A percentile compares a stretch with the other conserved stretches of the same genome.
Evolutionary conservation across 2,797 vertebrate genomes (phyloP).

Genomic region (Antennarius maculatus): DNA sequence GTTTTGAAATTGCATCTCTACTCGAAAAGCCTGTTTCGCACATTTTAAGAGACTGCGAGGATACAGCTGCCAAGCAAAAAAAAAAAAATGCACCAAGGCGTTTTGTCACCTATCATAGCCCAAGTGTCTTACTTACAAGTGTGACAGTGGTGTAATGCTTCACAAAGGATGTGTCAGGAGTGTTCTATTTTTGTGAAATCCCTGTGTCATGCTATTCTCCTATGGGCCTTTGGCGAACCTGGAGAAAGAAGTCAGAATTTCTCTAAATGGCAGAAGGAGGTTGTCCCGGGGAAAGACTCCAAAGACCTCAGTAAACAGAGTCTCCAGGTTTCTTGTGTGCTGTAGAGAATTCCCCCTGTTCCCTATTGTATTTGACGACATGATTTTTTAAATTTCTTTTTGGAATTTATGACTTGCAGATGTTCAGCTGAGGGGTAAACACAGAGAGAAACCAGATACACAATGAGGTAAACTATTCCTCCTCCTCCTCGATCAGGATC

Average conservation of each 20-base stretch:
- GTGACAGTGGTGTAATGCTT: slow-evolving; percentile 44
- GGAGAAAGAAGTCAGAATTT: slow-evolving; percentile 7
- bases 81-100: neutral
- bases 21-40: slow-evolving; percentile 46
- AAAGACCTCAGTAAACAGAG: slow-evolving; percentile 14
- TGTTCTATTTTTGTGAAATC: slow-evolving; percentile 14
- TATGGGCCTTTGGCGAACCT: slow-evolving; percentile 26
- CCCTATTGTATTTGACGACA: slow-evolving; percentile 13
- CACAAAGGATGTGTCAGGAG: slow-evolving; percentile 55
- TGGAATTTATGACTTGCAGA: slow-evolving; percentile 51
- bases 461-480: neutral
- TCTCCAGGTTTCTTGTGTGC: slow-evolving; percentile 14
- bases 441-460: neutral
- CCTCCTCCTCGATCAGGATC: neutral
- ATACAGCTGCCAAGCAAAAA: slow-evolving; percentile 1
- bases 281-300: slow-evolving; percentile 13
- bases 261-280: slow-evolving; percentile 13
- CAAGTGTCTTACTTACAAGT: slow-evolving; percentile 17
- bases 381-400: slow-evolving; percentile 11
- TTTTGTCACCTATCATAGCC: slow-evolving; percentile 23
- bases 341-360: slow-evolving; percentile 8
- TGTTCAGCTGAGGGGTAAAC: slow-evolving; percentile 39
- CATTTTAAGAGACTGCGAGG: neutral
- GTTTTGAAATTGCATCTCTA: slow-evolving; percentile 24
- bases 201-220: slow-evolving; percentile 28